These are phyloP conservation scores for Philotrypesis tridentata DNA, from an alignment of 1,140 invertebrate genomes.

Conservation along the genomic window DNA sequence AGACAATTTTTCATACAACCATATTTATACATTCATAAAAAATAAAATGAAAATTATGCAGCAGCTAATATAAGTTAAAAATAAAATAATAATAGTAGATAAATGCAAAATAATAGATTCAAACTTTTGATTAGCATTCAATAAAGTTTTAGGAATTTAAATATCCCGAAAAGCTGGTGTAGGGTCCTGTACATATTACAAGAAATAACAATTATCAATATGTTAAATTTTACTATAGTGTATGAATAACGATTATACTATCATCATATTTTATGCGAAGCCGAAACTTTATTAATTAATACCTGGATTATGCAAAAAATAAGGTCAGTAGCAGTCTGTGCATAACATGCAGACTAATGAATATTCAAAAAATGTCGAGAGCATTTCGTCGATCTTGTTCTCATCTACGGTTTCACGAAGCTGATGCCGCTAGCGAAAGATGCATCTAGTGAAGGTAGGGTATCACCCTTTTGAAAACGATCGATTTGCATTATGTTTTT, in stretches of 20 bases:
- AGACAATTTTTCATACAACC: too few species aligned
- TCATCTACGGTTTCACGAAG: constrained; percentile 35
- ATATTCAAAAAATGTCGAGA: constrained; percentile 68
- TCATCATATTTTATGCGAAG: not conserved
- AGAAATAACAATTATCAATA: too few species aligned
- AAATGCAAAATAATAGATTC: too few species aligned
- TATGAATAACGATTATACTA: not conserved
- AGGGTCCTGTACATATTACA: too few species aligned
- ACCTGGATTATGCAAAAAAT: constrained; percentile 56
- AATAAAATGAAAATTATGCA: too few species aligned
- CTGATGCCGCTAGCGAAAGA: constrained; percentile 43
- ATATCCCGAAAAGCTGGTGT: too few species aligned
- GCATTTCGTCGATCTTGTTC: constrained; percentile 58
- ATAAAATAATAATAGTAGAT: too few species aligned
- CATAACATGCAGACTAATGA: constrained; percentile 64
- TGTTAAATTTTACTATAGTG: too few species aligned
- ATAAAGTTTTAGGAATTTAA: too few species aligned
- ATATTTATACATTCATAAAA: too few species aligned
- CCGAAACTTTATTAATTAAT: constrained; percentile 19
- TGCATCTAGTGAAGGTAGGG: constrained; percentile 16
- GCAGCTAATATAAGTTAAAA: too few species aligned
- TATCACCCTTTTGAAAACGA: constrained; percentile 34
- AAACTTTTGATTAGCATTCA: too few species aligned
- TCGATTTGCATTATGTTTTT: constrained; percentile 48
- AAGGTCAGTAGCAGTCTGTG: constrained; percentile 61